Conservation (phyloP, 2,888 invertebrate species). For the Drosophila kambysellisi region DNA sequence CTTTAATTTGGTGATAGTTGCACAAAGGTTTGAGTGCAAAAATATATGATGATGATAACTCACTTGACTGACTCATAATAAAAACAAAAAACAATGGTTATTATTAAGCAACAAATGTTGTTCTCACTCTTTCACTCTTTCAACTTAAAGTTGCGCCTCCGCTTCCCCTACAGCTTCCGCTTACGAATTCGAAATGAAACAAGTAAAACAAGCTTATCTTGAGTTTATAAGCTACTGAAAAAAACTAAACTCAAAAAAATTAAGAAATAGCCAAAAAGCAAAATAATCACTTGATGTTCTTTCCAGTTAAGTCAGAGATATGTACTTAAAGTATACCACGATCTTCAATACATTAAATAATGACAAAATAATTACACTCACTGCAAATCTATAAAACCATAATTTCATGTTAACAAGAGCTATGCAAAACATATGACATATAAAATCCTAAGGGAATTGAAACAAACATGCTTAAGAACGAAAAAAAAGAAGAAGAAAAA, state of each 20-base stretch:
- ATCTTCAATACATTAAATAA: neutral
- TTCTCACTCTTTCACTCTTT: neutral
- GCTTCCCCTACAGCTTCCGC: constrained; percentile 1
- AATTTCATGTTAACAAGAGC: neutral
- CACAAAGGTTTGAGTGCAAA: constrained; percentile 12
- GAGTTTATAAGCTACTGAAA: constrained; percentile 11
- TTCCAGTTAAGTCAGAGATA: neutral
- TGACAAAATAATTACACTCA: constrained; percentile 1
- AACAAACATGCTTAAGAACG: neutral
- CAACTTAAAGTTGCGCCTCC: neutral
- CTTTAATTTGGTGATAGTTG: constrained; percentile 19
- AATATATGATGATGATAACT: constrained; percentile 25
- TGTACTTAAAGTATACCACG: neutral
- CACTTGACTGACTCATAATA: neutral
- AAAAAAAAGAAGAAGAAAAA: neutral
- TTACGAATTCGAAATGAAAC: constrained; percentile 1
- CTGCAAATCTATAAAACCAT: neutral
- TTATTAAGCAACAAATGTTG: neutral
- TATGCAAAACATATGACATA: neutral
- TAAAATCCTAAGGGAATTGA: neutral
- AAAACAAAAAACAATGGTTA: constrained; percentile 6
- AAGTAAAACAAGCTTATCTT: constrained; percentile 38
- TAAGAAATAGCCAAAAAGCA: neutral
- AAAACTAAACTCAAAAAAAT: neutral
- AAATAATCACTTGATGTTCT: neutral